Conservation (phyloP, 2,888 invertebrate species). For the Drosophila greeni region DNA sequence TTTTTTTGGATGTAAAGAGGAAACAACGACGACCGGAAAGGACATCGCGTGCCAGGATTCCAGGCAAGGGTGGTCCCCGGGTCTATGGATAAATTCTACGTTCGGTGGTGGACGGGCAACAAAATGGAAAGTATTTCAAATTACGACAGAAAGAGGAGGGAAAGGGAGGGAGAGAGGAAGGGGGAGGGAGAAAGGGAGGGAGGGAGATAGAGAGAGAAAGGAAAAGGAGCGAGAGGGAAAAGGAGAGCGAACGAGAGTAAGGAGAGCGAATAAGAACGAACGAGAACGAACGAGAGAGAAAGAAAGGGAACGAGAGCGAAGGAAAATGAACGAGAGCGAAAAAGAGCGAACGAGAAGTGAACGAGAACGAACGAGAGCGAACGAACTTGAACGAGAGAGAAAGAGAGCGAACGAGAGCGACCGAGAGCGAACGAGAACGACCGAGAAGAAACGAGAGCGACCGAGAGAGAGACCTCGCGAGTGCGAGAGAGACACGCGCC, state of each 20-base stretch:
- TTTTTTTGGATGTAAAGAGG: slow-evolving; percentile 49
- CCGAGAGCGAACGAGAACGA: not conserved
- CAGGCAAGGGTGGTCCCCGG: slow-evolving; percentile 15
- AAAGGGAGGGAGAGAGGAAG: slow-evolving; percentile 20
- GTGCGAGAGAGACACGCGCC: slow-evolving; percentile 58
- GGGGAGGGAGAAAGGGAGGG: not conserved
- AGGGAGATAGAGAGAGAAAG: too few species aligned
- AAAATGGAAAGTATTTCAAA: slow-evolving; percentile 74
- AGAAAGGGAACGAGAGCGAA: too few species aligned
- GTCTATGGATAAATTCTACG: slow-evolving; percentile 2
- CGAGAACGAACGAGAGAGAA: too few species aligned
- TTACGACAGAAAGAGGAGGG: slow-evolving; percentile 42
- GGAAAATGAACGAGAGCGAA: too few species aligned
- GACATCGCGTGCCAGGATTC: slow-evolving; percentile 74
- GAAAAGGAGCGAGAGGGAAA: too few species aligned
- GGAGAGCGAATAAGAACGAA: too few species aligned
- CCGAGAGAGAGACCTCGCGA: not conserved
- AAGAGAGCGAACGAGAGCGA: slow-evolving; percentile 1
- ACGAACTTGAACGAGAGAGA: too few species aligned
- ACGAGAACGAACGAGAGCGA: too few species aligned
- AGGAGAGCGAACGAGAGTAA: too few species aligned
- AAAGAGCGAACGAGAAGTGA: too few species aligned
- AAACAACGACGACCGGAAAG: slow-evolving; percentile 75
- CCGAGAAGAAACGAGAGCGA: not conserved
- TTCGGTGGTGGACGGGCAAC: slow-evolving; percentile 40